A percentile compares a stretch with the other conserved stretches of the same genome.
These are phyloP conservation scores for Periplaneta americana DNA, from an alignment of 1,140 invertebrate species.

Conservation along the genomic window DNA sequence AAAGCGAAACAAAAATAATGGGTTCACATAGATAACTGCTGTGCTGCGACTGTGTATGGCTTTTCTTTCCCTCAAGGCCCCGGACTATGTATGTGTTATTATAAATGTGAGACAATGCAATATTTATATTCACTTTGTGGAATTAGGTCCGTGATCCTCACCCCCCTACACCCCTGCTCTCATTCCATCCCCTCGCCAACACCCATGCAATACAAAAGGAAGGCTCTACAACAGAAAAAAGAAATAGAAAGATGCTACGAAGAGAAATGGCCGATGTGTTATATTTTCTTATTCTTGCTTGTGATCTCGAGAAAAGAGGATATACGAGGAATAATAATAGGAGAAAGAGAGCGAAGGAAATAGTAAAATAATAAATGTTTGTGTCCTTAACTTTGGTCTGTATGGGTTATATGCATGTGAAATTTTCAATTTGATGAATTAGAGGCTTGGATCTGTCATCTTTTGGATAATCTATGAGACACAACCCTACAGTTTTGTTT, in stretches of 20 bases:
- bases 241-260: not conserved
- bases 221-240: not conserved
- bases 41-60: not conserved
- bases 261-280: not conserved
- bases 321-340: not conserved
- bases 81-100: not conserved
- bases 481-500: not conserved
- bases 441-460: not conserved
- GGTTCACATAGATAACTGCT: not conserved
- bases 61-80: not conserved
- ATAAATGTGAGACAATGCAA: not conserved
- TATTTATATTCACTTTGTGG: not conserved
- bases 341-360: too few species aligned
- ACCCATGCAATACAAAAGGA: not conserved
- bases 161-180: not conserved
- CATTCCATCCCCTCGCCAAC: not conserved
- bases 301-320: not conserved
- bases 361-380: not conserved
- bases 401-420: not conserved
- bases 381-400: not conserved
- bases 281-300: not conserved
- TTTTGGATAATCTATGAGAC: not conserved
- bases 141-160: not conserved
- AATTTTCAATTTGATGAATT: not conserved
- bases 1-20: too few species aligned